Evolutionary conservation across 2,797 vertebrate genomes (phyloP).

Genomic region (Megaceryle alcyon): DNA sequence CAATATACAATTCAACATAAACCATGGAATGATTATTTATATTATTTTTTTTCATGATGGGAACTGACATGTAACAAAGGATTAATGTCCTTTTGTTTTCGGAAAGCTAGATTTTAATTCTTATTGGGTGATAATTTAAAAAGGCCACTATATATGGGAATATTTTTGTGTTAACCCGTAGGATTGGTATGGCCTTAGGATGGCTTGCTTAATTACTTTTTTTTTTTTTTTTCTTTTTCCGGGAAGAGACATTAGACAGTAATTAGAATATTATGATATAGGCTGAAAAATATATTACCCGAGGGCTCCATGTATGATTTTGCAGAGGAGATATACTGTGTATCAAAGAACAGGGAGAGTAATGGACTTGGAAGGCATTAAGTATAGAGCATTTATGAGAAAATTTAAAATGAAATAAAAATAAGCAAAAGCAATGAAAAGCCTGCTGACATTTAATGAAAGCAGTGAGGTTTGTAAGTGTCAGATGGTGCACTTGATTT

Average conservation of each 20-base stretch:
- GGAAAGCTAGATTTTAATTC: constrained; percentile 38
- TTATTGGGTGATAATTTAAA: not conserved
- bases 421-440: constrained; percentile 1
- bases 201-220: constrained; percentile 20
- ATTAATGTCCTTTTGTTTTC: constrained; percentile 5
- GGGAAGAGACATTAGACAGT: constrained; percentile 3
- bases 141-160: not conserved
- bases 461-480: not conserved
- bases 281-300: constrained; percentile 2
- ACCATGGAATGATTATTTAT: not conserved
- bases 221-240: not conserved
- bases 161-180: not conserved
- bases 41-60: not conserved
- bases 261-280: constrained; percentile 29
- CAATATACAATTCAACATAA: not conserved
- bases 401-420: constrained; percentile 36
- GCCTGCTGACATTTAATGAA: constrained; percentile 14
- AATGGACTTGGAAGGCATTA: constrained; percentile 5
- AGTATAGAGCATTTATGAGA: not conserved
- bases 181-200: not conserved
- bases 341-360: not conserved
- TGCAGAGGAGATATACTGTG: not conserved
- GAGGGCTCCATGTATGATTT: not conserved
- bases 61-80: not conserved
- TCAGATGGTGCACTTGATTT: constrained; percentile 27